Conservation (phyloP, 2,888 invertebrate species). For the Plebejus argus region DNA sequence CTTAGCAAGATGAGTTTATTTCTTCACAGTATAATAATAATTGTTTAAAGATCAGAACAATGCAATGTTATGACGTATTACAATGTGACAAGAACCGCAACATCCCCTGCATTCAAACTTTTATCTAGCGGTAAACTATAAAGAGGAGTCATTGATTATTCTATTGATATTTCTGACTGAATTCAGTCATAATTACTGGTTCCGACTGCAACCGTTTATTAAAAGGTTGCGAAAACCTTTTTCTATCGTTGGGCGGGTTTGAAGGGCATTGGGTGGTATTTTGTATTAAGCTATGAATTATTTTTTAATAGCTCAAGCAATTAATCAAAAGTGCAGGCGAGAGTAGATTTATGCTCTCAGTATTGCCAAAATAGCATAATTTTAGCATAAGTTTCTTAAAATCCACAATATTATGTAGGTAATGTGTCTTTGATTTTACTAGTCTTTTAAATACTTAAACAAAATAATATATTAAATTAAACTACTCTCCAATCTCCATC, state of each 20-base stretch:
- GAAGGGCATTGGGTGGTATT: conserved; percentile 42
- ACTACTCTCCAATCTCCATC: no score
- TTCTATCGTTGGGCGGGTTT: conserved; percentile 63
- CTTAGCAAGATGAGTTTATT: no score
- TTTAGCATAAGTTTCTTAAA: not conserved
- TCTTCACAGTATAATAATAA: no score
- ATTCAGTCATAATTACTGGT: conserved; percentile 71
- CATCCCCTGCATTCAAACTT: not conserved
- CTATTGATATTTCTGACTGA: conserved; percentile 61
- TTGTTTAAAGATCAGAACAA: not conserved
- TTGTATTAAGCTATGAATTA: conserved; percentile 24
- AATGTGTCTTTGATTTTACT: no score
- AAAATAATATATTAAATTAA: no score
- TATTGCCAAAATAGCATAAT: not conserved
- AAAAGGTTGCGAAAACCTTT: conserved; percentile 73
- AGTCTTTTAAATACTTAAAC: no score
- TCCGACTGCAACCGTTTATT: conserved; percentile 58
- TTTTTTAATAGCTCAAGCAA: conserved; percentile 17
- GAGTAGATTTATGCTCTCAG: not conserved
- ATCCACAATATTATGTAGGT: not conserved
- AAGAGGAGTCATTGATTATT: conserved; percentile 59
- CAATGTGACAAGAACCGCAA: not conserved
- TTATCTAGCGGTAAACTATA: conserved; percentile 16
- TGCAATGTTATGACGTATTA: not conserved
- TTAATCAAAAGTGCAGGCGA: conserved; percentile 3